phyloP scores from a whole-genome alignment of 30 jellyfish, hydroid and myxozoan species.

The Nemopilema nomurai region DNA sequence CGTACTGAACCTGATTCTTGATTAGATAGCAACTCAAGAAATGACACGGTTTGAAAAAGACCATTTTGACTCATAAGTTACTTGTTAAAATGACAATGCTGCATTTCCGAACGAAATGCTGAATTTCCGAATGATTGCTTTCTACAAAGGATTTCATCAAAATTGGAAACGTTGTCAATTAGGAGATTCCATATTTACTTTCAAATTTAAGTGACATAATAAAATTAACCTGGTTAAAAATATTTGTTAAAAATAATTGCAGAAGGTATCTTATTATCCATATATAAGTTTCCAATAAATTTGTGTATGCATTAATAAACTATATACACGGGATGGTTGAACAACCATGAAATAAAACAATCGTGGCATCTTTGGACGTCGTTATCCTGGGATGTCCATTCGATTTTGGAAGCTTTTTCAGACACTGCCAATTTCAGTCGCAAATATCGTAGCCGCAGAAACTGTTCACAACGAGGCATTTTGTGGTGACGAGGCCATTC shows the following conservation, averaged over 20 bases:
- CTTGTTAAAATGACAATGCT: background rate
- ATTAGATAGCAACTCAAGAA: background rate
- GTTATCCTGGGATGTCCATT: background rate
- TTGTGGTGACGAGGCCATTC: background rate
- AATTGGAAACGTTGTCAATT: background rate
- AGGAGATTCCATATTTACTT: background rate
- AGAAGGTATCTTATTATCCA: background rate
- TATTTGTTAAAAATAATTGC: background rate
- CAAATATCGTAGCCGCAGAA: background rate
- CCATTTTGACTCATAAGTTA: background rate
- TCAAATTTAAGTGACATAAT: background rate
- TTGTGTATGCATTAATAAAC: slow-evolving; percentile 64
- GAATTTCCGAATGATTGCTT: background rate
- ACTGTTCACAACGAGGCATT: background rate
- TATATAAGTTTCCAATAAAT: slow-evolving; percentile 43
- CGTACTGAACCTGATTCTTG: too few species aligned
- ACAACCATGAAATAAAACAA: slow-evolving; percentile 12
- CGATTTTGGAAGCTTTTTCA: background rate
- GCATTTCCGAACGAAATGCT: background rate
- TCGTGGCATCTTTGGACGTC: background rate
- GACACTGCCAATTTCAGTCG: background rate
- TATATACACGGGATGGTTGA: slow-evolving; percentile 37
- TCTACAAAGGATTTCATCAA: background rate
- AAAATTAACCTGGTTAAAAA: background rate
- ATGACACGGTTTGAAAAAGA: background rate